phyloP scores from a whole-genome alignment of 2,888 invertebrate species.

The Chloroclystis v-ata region DNA sequence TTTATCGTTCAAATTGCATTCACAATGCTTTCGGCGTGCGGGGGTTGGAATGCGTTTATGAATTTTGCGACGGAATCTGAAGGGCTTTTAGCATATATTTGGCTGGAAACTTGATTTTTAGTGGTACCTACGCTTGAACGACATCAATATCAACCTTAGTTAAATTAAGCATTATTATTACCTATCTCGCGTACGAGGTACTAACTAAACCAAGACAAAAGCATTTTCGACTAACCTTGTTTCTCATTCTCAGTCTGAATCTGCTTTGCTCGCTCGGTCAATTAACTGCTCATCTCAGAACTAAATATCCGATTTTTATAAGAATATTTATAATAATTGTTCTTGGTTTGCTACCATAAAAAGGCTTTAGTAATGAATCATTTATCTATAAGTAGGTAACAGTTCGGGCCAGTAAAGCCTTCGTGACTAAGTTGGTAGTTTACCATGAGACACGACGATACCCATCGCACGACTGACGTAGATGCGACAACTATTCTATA shows the following conservation, averaged over 20 bases:
- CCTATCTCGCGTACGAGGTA: too few species aligned
- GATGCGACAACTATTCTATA: background rate
- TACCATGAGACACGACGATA: constrained; percentile 6
- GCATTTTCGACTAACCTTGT: too few species aligned
- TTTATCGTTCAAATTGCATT: constrained; percentile 63
- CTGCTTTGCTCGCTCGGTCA: too few species aligned
- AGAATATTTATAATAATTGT: too few species aligned
- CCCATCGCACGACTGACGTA: background rate
- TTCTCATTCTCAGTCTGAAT: too few species aligned
- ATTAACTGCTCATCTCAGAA: too few species aligned
- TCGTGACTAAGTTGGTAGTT: constrained; percentile 10
- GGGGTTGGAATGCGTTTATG: constrained; percentile 52
- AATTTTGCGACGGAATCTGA: constrained; percentile 23
- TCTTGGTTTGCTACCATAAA: too few species aligned
- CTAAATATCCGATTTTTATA: too few species aligned
- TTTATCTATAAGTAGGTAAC: background rate
- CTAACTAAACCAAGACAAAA: too few species aligned
- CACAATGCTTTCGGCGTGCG: constrained; percentile 56
- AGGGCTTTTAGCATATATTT: constrained; percentile 5
- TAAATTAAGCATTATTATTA: too few species aligned
- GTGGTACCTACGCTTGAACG: too few species aligned
- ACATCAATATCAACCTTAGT: too few species aligned
- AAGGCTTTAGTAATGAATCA: background rate
- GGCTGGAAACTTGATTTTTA: constrained; percentile 6
- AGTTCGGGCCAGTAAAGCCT: constrained; percentile 1